A percentile compares a stretch with the other conserved stretches of the same genome.
These are phyloP conservation scores for Pygoscelis adeliae DNA, from an alignment of 2,113 vertebrate genomes.

Conservation along the genomic window DNA sequence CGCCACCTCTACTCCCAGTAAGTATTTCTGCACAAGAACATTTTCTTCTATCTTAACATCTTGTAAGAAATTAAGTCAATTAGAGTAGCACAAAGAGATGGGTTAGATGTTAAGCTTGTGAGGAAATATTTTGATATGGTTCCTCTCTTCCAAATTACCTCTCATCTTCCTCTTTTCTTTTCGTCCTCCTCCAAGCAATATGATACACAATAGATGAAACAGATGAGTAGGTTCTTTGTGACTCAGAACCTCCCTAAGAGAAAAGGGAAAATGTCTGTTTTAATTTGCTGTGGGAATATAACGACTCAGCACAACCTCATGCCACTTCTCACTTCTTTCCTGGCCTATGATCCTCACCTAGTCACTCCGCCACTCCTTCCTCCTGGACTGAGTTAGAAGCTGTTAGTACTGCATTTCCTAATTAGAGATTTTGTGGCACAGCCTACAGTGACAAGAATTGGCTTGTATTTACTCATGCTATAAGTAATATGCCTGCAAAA, in stretches of 20 bases:
- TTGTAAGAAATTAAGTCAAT: slow-evolving; percentile 3
- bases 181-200: slow-evolving; percentile 39
- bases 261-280: slow-evolving; percentile 6
- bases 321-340: neutral
- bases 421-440: neutral
- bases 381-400: neutral
- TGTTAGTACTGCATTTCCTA: neutral
- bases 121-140: slow-evolving; percentile 61
- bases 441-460: neutral
- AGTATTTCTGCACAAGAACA: neutral
- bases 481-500: neutral
- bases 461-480: neutral
- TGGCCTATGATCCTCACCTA: neutral
- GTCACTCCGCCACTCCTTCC: neutral
- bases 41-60: neutral
- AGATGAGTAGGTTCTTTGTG: slow-evolving; percentile 48
- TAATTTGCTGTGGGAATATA: slow-evolving; percentile 10
- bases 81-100: slow-evolving; percentile 3
- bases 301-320: neutral
- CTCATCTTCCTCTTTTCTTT: slow-evolving; percentile 46
- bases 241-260: slow-evolving; percentile 42
- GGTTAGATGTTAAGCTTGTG: slow-evolving; percentile 32
- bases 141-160: slow-evolving; percentile 42
- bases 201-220: slow-evolving; percentile 53
- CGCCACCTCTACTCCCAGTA: neutral